Evolutionary conservation across 1,140 invertebrate genomes (phyloP), one percentile per base, ranked within the genome.

Genomic region (Ceratina japonica): DNA sequence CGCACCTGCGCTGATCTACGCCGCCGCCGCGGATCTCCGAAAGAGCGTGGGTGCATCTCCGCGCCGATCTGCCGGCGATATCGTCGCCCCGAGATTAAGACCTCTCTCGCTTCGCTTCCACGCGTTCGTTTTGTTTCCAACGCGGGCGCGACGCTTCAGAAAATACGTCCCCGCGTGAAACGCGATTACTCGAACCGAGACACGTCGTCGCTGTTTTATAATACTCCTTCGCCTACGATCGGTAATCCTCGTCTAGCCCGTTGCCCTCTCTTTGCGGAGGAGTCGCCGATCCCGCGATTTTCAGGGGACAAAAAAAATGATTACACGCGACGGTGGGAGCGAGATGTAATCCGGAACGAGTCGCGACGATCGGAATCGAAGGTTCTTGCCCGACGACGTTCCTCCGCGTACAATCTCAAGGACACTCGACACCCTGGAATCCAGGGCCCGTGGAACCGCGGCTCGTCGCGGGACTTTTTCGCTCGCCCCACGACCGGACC

Each of bases 351-450:
- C 62, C 72, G 79, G 80, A 82, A 84, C 79, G 74, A 85, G 2
- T 31, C 56, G 74, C 22, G 79, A 68, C 52, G 84, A 86, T 86
- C 75, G 84, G 74, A 71, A 85, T 85, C 79, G 71, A 79, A 74
- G 58, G 31, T 71, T 69, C 84, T 79, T 71, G 83, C 70, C 75
- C 66, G 72, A 61, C 75, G 65, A 76, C 87, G 87, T 89, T 83
- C 87, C 84, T 80, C 63, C 81, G 80, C 87, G 83, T 87, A 87
- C 81, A n/a, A 62, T 72, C 80, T 83, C 87, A 88, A 89, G 87
- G 87, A 86, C 84, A 85, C 82, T 74, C 65, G 81, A 84, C 83
- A 87, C 85, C 82, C 79, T 84, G 84, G 87, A 87, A 88, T 88
- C 82, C 68, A 80, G 75, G 70, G 82, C 81, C 75, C 65, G 79